These are phyloP conservation scores for Bombus waltoni DNA, from an alignment of 1,140 invertebrate genomes.

Conservation along the genomic window DNA sequence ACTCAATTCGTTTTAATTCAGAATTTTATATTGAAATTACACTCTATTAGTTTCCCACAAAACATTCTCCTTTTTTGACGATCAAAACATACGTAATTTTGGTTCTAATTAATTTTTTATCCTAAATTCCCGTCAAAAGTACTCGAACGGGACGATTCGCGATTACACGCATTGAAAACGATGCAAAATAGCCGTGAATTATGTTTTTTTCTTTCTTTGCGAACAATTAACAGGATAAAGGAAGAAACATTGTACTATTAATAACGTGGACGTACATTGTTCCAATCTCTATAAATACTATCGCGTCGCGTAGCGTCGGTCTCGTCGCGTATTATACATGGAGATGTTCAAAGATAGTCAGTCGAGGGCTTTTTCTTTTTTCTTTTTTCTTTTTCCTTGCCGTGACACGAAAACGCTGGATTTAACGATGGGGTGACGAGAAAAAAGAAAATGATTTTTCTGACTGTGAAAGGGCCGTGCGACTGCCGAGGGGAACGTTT, in stretches of 20 bases:
- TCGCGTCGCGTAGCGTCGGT: background rate
- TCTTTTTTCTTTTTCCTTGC: background rate
- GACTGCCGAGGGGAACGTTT: background rate
- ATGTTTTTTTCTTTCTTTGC: background rate
- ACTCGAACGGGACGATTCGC: too few species aligned
- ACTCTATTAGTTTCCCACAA: too few species aligned
- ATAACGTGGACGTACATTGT: slow-evolving; percentile 26
- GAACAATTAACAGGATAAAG: slow-evolving; percentile 10
- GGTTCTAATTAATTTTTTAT: too few species aligned
- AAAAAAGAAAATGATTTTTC: background rate
- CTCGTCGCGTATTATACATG: background rate
- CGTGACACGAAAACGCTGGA: background rate
- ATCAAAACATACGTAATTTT: too few species aligned
- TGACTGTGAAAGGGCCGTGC: background rate
- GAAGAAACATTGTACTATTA: slow-evolving; percentile 5
- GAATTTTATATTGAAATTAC: too few species aligned
- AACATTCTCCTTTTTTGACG: too few species aligned
- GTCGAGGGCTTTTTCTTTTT: background rate
- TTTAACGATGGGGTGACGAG: background rate
- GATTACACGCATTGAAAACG: background rate
- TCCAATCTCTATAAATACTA: slow-evolving; percentile 23
- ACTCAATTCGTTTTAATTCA: too few species aligned
- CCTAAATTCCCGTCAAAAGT: too few species aligned
- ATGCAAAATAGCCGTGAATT: background rate
- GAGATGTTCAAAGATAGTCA: background rate